phyloP scores from a whole-genome alignment of 1,140 invertebrate genomes.

The Leptopilina boulardi region DNA sequence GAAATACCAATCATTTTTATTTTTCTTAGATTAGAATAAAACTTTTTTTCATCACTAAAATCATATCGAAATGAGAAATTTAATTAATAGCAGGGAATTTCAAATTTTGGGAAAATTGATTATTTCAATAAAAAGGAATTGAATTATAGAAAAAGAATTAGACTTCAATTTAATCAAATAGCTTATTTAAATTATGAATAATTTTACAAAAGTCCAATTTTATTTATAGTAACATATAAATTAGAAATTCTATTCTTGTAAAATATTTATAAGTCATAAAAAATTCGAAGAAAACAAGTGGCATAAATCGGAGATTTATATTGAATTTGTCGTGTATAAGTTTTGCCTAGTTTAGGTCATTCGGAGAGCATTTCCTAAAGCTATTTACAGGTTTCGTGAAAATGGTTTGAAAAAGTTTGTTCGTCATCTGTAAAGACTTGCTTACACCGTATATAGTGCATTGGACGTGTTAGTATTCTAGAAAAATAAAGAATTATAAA shows the following conservation, averaged over 20 bases:
- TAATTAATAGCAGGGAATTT: too few species aligned
- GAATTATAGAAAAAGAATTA: too few species aligned
- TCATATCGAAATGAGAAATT: too few species aligned
- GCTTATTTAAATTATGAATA: too few species aligned
- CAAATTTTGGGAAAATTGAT: too few species aligned
- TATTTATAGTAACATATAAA: not conserved
- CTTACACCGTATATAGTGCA: not conserved
- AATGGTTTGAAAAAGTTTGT: not conserved
- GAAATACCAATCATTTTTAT: too few species aligned
- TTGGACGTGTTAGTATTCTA: not conserved
- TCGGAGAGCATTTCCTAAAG: not conserved
- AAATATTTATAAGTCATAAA: not conserved
- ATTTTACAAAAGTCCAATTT: too few species aligned
- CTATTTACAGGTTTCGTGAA: not conserved
- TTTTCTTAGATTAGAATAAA: too few species aligned
- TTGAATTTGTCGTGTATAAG: not conserved
- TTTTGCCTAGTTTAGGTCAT: not conserved
- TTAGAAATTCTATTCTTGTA: not conserved
- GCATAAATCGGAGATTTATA: not conserved
- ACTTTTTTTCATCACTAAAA: too few species aligned
- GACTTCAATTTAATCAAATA: too few species aligned
- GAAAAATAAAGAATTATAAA: conserved; percentile 11
- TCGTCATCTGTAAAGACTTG: not conserved
- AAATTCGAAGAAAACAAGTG: not conserved
- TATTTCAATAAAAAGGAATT: too few species aligned